Base-by-base conservation (phyloP, 1,140 invertebrate species). In the Ptiloglossa arizonensis region DNA sequence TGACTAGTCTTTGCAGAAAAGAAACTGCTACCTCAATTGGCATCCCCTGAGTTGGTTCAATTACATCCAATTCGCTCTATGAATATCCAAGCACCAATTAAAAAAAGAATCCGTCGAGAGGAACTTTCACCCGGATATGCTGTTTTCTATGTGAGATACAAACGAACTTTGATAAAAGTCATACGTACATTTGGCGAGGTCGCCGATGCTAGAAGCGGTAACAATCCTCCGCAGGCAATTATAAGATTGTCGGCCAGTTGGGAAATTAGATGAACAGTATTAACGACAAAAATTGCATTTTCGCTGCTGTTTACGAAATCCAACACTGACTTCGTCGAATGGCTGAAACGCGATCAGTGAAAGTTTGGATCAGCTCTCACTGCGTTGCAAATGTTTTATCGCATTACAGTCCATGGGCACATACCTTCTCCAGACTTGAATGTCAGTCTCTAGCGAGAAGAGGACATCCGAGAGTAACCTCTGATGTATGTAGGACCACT, bases 401-500 rank as follows among this genome's bases (percentile, higher is more conserved):
- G n/a, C n/a, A n/a, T n/a, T n/a, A n/a, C n/a, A n/a, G n/a, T n/a
- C n/a, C n/a, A n/a, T n/a, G n/a, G n/a, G 6, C 0, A 50, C 13
- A 1, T 91, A 96, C 95, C 95, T 95, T 92, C 95, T 94, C 97
- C 96, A 97, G 44, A 97, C 97, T 95, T 99, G 98, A 86, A 99
- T 98, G 89, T 99, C 99, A 19, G 97, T 98, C 93, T 99, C 99
- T 32, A 99, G 93, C 0, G 98, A 98, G 92, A 98, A 99, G 13
- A 99, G 93, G 27, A 99, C 96, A 94, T 99, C 99, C 17, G 98
- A 98, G 2, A 99, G 93, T 72, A 99, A 93, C 81, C 98, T 94
- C 92, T 99, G 98, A 93, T 99, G 99, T 83, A 99, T 98, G 90
- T 98, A 97, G 5, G 99, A 99, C 99, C 99, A 99, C 86, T 98